These are phyloP conservation scores for Hypomesus transpacificus DNA, from an alignment of 2,113 vertebrate genomes.

Conservation along the genomic window DNA sequence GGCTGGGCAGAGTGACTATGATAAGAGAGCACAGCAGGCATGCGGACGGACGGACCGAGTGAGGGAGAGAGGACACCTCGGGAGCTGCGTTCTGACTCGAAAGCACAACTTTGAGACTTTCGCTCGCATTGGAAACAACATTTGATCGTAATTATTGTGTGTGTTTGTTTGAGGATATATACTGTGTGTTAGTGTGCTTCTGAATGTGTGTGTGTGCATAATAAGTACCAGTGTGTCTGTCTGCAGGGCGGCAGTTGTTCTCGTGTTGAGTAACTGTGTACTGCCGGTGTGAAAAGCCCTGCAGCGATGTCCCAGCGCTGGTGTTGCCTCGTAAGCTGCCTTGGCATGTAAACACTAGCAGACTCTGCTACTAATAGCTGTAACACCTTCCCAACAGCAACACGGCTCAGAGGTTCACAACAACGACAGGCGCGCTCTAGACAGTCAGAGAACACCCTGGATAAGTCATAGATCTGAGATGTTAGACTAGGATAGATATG, in stretches of 20 bases:
- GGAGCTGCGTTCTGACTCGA: slow-evolving; percentile 10
- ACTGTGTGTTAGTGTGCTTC: not conserved
- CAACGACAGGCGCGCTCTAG: slow-evolving; percentile 32
- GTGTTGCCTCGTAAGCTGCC: slow-evolving; percentile 25
- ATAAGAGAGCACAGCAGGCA: slow-evolving; percentile 15
- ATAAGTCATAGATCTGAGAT: slow-evolving; percentile 28
- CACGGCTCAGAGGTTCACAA: slow-evolving; percentile 14
- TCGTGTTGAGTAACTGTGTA: slow-evolving; percentile 36
- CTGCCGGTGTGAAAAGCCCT: slow-evolving; percentile 47
- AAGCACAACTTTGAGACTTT: not conserved
- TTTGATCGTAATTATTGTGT: not conserved
- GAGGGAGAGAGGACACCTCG: slow-evolving; percentile 41
- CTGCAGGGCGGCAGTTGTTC: slow-evolving; percentile 26
- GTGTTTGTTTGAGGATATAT: not conserved
- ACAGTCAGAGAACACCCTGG: slow-evolving; percentile 18
- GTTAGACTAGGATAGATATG: not conserved
- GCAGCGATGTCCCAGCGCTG: slow-evolving; percentile 45
- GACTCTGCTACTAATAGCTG: slow-evolving; percentile 28
- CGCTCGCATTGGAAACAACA: not conserved
- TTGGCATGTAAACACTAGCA: slow-evolving; percentile 45
- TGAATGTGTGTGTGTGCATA: not conserved
- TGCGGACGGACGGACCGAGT: slow-evolving; percentile 11
- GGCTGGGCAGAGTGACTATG: not conserved
- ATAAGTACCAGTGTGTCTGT: not conserved
- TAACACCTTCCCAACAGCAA: slow-evolving; percentile 54